Evolutionary conservation across 2,888 invertebrate genomes (phyloP).

Genomic region (Tachina grossa): DNA sequence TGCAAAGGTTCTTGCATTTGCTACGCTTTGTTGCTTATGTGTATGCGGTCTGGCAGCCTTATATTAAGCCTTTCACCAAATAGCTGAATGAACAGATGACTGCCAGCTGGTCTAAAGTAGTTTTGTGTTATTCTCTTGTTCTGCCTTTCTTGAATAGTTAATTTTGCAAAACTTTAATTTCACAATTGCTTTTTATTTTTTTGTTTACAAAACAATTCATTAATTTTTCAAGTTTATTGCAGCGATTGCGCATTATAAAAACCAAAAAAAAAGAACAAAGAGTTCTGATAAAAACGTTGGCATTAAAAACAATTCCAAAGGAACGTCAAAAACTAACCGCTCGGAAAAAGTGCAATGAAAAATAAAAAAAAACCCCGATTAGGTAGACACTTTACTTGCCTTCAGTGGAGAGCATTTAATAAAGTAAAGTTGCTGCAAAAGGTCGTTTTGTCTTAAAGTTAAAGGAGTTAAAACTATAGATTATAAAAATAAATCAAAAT

Average conservation of each 20-base stretch:
- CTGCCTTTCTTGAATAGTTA: not conserved
- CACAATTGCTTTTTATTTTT: conserved; percentile 39
- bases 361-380: conserved; percentile 1
- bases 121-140: not conserved
- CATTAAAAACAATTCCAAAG: not conserved
- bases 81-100: not conserved
- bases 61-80: too few species aligned
- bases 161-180: conserved; percentile 21
- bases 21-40: too few species aligned
- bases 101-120: not conserved
- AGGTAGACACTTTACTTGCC: conserved; percentile 37
- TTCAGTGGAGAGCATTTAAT: conserved; percentile 39
- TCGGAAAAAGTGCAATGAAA: conserved; percentile 1
- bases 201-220: conserved; percentile 51
- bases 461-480: conserved; percentile 4
- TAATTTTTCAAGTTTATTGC: not conserved
- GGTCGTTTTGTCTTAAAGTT: conserved; percentile 39
- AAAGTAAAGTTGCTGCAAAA: conserved; percentile 49
- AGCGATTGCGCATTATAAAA: conserved; percentile 43
- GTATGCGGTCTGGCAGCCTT: too few species aligned
- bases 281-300: not conserved
- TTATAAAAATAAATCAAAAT: too few species aligned
- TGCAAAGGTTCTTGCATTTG: too few species aligned
- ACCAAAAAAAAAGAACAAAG: not conserved
- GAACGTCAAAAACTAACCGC: conserved; percentile 55